Evolutionary conservation across 2,888 invertebrate genomes (phyloP), one percentile per base, ranked within the genome.

Genomic region (Physocephala rufipes): DNA sequence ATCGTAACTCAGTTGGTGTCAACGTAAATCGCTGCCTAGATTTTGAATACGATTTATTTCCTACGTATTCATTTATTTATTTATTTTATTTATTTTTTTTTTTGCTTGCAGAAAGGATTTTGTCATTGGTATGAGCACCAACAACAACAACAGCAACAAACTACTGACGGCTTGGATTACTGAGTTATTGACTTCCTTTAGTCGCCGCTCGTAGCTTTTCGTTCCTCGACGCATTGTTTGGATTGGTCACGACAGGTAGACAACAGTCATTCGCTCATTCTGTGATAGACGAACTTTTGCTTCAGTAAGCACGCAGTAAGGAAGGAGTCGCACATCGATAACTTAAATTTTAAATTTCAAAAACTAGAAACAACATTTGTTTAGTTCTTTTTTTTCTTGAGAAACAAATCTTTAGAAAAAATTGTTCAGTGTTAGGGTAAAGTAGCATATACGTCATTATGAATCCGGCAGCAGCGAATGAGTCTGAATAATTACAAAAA

Each of bases 1-100:
- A 24, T 36, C 36, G 49, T 68, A 68, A 68, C 68, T 68, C 67
- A 59, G 28, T 12, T 13, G 62, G 61, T 68, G 68, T 68, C 68
- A 30, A 45, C 49, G 49, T 36, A 61, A 68, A 68, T 68, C 26
- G 36, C 13, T 24, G 19, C 51, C 62, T 51, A 62, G 62, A 62
- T 61, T 68, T 30, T 62, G 36, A n/a, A 24, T n/a, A 51, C 49
- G 67, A 61, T 55, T 61, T 24, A 58, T 43, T 16, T n/a, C n/a
- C n/a, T n/a, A n/a, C n/a, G n/a, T n/a, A n/a, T n/a, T n/a, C n/a
- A n/a, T n/a, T n/a, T n/a, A n/a, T n/a, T n/a, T n/a, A n/a, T n/a
- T n/a, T n/a, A n/a, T n/a, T n/a, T n/a, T n/a, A n/a, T n/a, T n/a
- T n/a, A n/a, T n/a, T n/a, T n/a, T n/a, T n/a, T n/a, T n/a, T n/a